A percentile compares a stretch with the other conserved stretches of the same genome.
phyloP scores from a whole-genome alignment of 2,797 vertebrate species.

The Alauda arvensis region DNA sequence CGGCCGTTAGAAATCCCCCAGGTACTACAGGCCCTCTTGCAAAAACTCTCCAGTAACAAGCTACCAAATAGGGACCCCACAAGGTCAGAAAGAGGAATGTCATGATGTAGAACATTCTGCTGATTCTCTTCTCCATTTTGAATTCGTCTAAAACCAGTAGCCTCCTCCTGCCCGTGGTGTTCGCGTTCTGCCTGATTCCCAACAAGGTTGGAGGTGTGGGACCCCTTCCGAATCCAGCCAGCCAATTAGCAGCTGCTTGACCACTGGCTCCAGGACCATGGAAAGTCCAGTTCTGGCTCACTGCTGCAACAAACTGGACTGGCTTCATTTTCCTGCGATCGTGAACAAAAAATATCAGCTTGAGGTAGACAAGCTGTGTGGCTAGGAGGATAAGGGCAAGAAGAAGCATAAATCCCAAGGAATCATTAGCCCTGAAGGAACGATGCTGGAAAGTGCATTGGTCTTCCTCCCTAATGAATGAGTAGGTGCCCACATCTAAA shows the following conservation, averaged over 20 bases:
- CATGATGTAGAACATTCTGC: conserved; percentile 99
- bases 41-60: conserved; percentile 99
- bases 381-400: conserved; percentile 97
- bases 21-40: conserved; percentile 93
- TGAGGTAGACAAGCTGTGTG: conserved; percentile 99
- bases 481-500: conserved; percentile 97
- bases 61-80: conserved; percentile 98
- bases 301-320: conserved; percentile 98
- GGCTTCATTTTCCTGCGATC: conserved; percentile 99
- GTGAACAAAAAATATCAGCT: conserved; percentile 99
- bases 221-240: conserved; percentile 96
- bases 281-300: conserved; percentile 99
- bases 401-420: conserved; percentile 98
- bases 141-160: conserved; percentile 98
- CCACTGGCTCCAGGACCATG: conserved; percentile 97
- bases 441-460: conserved; percentile 99
- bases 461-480: conserved; percentile 97
- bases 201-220: conserved; percentile 96
- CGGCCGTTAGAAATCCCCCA: conserved; percentile 97
- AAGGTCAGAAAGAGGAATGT: conserved; percentile 98
- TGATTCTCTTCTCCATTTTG: conserved; percentile 99
- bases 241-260: conserved; percentile 98
- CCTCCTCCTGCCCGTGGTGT: conserved; percentile 92
- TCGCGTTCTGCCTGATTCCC: conserved; percentile 97
- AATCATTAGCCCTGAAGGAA: conserved; percentile 97